Base-by-base conservation (phyloP, 1,140 invertebrate species). In the Drosophila obscura region DNA sequence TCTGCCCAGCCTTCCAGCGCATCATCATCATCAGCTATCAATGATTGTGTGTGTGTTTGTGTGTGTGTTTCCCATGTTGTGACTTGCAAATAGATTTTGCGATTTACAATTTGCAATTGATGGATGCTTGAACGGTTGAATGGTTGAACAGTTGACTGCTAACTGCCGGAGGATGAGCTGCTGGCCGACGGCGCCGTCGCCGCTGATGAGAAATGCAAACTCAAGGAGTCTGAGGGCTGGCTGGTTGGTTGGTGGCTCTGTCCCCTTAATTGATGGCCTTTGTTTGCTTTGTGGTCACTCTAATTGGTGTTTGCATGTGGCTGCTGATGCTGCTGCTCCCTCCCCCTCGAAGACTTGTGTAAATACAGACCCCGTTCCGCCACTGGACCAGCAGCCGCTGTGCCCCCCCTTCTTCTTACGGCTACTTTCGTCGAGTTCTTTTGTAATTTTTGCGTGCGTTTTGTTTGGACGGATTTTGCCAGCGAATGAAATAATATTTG, bases 251-350 rank as follows among this genome's bases (percentile, higher is more conserved):
- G 22, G 2, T 24, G 22, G 62, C 22, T 41, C 62, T 52, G 68
- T 49, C 66, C 79, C 78, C 75, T 75, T 87, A 88, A 83, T 87
- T 87, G 83, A 77, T 77, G 81, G 83, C 79, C 77, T 69, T 83
- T 85, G 79, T 88, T 88, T 88, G 80, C 67, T 72, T 76, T 88
- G 83, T 59, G 83, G 84, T 88, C 83, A 88, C 79, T 83, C 83
- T 88, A 88, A 88, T 88, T 88, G 83, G 84, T 88, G 83, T 88
- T 88, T 88, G 76, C 83, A 88, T 88, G 79, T 81, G 83, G 19
- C 19, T 19, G 19, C 19, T 19, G 19, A 1, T 1, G 83, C 35
- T 0, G 11, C 11, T 39, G 35, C 35, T 39, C 35, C 13, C 11
- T 4, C 35, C 4, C 66, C 58, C 83, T 88, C 80, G 72, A 65